Percentiles rank a stretch among this genome's conserved stretches.
phyloP scores from a whole-genome alignment of 1,140 invertebrate species.

The Drosophila pandora region DNA sequence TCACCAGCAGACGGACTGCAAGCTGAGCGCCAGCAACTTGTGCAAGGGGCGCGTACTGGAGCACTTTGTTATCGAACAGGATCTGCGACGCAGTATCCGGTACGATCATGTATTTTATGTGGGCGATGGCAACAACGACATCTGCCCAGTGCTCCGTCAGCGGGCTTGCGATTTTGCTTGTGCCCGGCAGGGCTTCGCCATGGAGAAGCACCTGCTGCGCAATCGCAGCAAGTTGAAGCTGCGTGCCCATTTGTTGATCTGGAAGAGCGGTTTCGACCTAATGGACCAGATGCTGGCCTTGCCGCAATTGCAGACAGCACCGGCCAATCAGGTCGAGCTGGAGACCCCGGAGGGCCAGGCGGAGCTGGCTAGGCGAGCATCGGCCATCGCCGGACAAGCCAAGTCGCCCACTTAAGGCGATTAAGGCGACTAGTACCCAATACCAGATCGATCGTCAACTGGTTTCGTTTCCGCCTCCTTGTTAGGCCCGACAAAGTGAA shows the following conservation, averaged over 20 bases:
- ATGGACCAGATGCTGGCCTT: conserved; percentile 71
- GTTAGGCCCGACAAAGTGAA: neutral
- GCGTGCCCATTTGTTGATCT: conserved; percentile 84
- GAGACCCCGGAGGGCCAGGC: conserved; percentile 4
- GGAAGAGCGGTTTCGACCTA: conserved; percentile 85
- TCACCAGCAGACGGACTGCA: conserved; percentile 89
- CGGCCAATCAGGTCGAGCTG: neutral
- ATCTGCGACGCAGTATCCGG: conserved; percentile 83
- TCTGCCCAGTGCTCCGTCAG: conserved; percentile 89
- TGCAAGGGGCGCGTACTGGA: conserved; percentile 91
- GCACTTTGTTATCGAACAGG: conserved; percentile 85
- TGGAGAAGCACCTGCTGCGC: conserved; percentile 69
- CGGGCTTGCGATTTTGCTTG: conserved; percentile 87
- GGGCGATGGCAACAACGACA: conserved; percentile 92
- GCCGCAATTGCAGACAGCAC: conserved; percentile 48
- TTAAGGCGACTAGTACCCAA: no score
- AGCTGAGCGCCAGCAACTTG: conserved; percentile 89
- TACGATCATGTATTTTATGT: conserved; percentile 88
- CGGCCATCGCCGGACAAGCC: conserved; percentile 34
- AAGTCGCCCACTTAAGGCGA: conserved; percentile 28
- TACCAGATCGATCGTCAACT: neutral
- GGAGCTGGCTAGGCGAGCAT: conserved; percentile 51
- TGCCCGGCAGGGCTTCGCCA: conserved; percentile 86
- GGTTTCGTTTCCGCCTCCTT: neutral
- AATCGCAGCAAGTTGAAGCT: conserved; percentile 73